Evolutionary conservation across 2,797 vertebrate genomes (phyloP).

Genomic region (Anabacerthia variegaticeps): DNA sequence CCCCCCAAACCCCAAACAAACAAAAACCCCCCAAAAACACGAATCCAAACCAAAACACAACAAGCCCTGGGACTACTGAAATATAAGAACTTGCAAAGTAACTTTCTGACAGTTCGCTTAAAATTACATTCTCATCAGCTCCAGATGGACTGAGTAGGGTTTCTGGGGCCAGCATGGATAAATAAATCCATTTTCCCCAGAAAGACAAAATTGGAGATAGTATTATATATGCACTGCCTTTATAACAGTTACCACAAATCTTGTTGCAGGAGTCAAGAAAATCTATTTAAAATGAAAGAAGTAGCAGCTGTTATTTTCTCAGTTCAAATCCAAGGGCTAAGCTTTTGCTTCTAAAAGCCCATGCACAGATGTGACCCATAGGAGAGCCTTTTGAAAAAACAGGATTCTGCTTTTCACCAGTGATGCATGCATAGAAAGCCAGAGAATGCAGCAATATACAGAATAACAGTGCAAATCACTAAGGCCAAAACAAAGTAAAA

Average conservation of each 20-base stretch:
- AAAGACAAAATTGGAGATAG: neutral
- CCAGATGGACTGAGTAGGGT: neutral
- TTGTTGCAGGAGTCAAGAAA: neutral
- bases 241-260: neutral
- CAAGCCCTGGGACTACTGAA: neutral
- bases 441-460: neutral
- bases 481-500: neutral
- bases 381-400: neutral
- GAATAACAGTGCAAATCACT: neutral
- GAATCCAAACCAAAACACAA: too few relatives aligned
- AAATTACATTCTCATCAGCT: neutral
- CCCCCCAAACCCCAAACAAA: rapidly evolving
- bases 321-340: neutral
- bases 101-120: neutral
- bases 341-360: neutral
- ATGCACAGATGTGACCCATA: neutral
- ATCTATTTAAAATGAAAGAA: neutral
- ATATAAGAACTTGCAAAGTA: neutral
- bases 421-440: neutral
- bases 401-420: neutral
- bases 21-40: neutral
- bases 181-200: neutral
- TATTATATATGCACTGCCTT: neutral
- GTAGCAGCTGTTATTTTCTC: neutral
- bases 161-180: neutral